These are phyloP conservation scores for Mormyrus lacerda DNA, from an alignment of 2,113 vertebrate genomes.

Conservation along the genomic window DNA sequence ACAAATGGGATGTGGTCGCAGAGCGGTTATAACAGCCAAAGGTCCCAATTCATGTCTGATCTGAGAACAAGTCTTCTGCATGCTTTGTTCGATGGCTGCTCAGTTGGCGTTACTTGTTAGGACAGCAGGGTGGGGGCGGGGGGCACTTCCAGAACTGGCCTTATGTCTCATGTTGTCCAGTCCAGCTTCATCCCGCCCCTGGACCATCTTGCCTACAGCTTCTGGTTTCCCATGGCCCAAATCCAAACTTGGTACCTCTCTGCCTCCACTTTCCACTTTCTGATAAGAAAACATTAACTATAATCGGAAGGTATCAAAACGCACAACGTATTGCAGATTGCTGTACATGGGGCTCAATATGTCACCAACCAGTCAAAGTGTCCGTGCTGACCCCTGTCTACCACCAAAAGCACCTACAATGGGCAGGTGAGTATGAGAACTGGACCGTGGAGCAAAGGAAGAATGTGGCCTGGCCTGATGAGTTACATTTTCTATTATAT, in stretches of 20 bases:
- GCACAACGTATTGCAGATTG: background rate
- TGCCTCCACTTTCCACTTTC: constrained; percentile 14
- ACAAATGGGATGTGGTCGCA: constrained; percentile 25
- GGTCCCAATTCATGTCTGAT: background rate
- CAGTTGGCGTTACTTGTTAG: background rate
- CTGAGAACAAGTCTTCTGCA: background rate
- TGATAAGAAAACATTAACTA: background rate
- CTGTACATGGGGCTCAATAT: background rate
- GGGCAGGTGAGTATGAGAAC: background rate
- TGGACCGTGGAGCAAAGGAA: background rate
- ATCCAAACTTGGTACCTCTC: constrained; percentile 24
- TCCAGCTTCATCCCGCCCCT: background rate
- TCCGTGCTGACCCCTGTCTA: background rate
- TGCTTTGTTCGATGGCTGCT: background rate
- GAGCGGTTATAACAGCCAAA: background rate
- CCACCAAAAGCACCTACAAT: background rate
- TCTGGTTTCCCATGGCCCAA: background rate
- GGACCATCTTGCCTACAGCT: background rate
- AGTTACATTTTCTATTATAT: background rate
- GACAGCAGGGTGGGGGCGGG: background rate
- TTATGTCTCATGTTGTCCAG: background rate
- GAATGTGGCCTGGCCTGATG: background rate
- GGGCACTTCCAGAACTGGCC: background rate
- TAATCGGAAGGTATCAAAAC: background rate
- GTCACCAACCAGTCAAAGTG: background rate